Evolutionary conservation across 2,888 invertebrate species (phyloP).

Genomic region (Ariolimax columbianus): DNA sequence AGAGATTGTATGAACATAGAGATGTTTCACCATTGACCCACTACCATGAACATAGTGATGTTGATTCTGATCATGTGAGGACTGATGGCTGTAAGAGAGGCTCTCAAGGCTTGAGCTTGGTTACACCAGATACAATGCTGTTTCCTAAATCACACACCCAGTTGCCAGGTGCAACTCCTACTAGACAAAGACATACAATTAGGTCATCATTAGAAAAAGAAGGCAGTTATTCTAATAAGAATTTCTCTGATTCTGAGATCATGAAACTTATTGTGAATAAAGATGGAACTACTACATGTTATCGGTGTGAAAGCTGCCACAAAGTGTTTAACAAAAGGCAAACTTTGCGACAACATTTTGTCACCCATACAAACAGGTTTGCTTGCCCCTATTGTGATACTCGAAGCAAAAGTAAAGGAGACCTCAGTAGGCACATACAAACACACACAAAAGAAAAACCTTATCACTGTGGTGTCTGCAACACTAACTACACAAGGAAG

Average conservation of each 20-base stretch:
- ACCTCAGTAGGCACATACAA: slow-evolving; percentile 43
- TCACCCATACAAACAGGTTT: slow-evolving; percentile 49
- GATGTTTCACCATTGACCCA: not conserved
- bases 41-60: not conserved
- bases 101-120: not conserved
- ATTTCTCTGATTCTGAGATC: slow-evolving; percentile 23
- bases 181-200: not conserved
- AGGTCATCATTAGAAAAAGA: not conserved
- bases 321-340: slow-evolving; percentile 47
- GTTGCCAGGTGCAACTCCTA: not conserved
- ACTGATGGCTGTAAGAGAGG: not conserved
- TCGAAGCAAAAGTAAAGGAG: slow-evolving; percentile 49
- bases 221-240: not conserved
- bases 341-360: slow-evolving; percentile 50
- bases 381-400: slow-evolving; percentile 44
- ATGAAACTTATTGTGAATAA: slow-evolving; percentile 9
- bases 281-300: slow-evolving; percentile 37
- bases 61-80: not conserved
- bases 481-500: slow-evolving; percentile 41
- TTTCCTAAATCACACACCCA: not conserved
- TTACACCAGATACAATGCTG: not conserved
- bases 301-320: slow-evolving; percentile 39
- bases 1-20: slow-evolving; percentile 6
- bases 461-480: slow-evolving; percentile 45
- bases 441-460: slow-evolving; percentile 52